Evolutionary conservation across 2,797 vertebrate species (phyloP), one percentile per base, ranked within the genome.

Genomic region (Etheostoma perlongum): DNA sequence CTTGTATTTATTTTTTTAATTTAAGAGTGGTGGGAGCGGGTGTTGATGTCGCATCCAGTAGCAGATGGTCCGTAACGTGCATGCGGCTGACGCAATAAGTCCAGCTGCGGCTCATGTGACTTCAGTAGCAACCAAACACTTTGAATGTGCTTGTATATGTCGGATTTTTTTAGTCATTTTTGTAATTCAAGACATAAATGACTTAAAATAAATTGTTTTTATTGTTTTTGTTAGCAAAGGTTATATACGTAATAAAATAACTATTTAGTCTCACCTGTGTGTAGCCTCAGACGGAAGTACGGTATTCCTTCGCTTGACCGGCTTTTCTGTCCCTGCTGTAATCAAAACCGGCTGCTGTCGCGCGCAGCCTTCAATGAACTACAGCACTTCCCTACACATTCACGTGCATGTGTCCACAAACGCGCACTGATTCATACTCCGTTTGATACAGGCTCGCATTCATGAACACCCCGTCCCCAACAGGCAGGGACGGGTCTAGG

Each of bases 201-300:
- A 27, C 27, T 27, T 27, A 27, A 27, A 27, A 27, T 27, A 27
- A 27, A 27, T 4, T 4, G 25, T 3, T 27, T 27, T 4, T 3
- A 2, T 19, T 12, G 1, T 7, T 18, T 27, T 40, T 4, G 36
- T 12, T 10, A 48, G 18, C 5, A 12, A 42, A 36, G 8, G 4
- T 2, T 11, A 1, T 14, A 7, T 21, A 19, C 4, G 7, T 3
- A 1, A 12, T 10, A 1, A 18, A 40, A 15, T 40, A 21, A 5
- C 2, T 6, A 2, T 21, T 36, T 3, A 15, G 67, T 23, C 88
- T 90, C 80, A 91, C 90, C 89, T 79, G 74, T 46, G 63, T 40
- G 75, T 5, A 1, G 64, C 68, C 48, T 70, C 70, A 44, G 18
- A 40, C 47, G 9, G 54, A 68, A 47, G 16, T 12, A 12, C 1